Evolutionary conservation across 2,888 invertebrate genomes (phyloP).

Genomic region (Spisula subtruncata): DNA sequence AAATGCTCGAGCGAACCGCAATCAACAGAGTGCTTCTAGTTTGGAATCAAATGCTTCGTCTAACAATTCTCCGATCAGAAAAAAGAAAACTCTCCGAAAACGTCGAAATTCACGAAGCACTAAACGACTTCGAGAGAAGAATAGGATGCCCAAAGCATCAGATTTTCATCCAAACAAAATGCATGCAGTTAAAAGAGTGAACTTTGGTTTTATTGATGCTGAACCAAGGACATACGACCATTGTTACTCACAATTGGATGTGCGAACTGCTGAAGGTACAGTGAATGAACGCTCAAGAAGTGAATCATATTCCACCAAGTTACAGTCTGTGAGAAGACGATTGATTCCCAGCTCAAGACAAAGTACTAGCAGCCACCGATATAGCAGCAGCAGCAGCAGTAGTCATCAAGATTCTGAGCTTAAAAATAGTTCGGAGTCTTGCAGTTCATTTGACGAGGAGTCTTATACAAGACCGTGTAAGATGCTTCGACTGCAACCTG

Average conservation of each 20-base stretch:
- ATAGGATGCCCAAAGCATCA: background rate
- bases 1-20: background rate
- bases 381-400: no score
- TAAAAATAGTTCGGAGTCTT: background rate
- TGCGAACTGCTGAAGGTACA: background rate
- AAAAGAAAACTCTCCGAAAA: background rate
- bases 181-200: conserved; percentile 50
- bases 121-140: background rate
- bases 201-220: conserved; percentile 62
- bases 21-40: background rate
- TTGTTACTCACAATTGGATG: conserved; percentile 28
- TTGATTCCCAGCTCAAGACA: conserved; percentile 28
- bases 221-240: conserved; percentile 46
- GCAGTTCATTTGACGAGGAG: background rate
- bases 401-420: background rate
- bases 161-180: conserved; percentile 65
- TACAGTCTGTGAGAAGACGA: conserved; percentile 35
- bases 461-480: background rate
- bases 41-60: conserved; percentile 28
- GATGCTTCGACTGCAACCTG: background rate
- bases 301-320: background rate
- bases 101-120: background rate
- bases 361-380: no score
- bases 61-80: background rate
- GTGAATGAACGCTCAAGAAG: background rate